Conservation (phyloP, 2,797 vertebrate genomes). For the Taeniopygia guttata region DNA sequence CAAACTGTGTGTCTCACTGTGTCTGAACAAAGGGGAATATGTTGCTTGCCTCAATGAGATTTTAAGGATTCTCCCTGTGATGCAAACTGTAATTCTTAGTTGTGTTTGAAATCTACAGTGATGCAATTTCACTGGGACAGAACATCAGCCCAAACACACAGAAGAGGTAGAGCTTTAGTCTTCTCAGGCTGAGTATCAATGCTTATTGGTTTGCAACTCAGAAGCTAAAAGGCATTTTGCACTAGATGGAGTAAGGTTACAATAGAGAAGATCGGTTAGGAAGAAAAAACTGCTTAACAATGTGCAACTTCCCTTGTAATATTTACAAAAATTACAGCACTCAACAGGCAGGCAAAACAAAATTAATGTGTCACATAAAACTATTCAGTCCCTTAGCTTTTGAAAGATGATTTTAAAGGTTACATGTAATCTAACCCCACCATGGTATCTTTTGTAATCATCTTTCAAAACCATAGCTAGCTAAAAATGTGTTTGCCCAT, state of each 20-base stretch:
- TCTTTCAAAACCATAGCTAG: not conserved
- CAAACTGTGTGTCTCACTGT: not conserved
- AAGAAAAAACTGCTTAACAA: not conserved
- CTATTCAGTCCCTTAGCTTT: not conserved
- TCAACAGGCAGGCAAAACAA: not conserved
- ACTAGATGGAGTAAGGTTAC: not conserved
- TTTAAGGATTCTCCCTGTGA: not conserved
- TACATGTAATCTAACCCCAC: not conserved
- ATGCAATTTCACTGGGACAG: not conserved
- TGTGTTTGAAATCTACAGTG: not conserved
- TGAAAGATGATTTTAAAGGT: not conserved
- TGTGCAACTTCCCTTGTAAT: not conserved
- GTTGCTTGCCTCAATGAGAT: not conserved
- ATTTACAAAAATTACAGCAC: not conserved
- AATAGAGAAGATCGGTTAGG: not conserved
- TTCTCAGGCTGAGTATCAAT: not conserved
- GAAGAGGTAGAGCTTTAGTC: not conserved
- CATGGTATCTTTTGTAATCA: not conserved
- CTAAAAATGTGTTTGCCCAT: not conserved
- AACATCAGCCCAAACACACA: not conserved
- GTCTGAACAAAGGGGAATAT: not conserved
- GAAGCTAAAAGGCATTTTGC: not conserved
- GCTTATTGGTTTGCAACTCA: not conserved
- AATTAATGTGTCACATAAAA: not conserved
- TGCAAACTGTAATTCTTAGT: not conserved